Evolutionary conservation across 2,797 vertebrate genomes (phyloP).

Genomic region (Tamandua tetradactyla): DNA sequence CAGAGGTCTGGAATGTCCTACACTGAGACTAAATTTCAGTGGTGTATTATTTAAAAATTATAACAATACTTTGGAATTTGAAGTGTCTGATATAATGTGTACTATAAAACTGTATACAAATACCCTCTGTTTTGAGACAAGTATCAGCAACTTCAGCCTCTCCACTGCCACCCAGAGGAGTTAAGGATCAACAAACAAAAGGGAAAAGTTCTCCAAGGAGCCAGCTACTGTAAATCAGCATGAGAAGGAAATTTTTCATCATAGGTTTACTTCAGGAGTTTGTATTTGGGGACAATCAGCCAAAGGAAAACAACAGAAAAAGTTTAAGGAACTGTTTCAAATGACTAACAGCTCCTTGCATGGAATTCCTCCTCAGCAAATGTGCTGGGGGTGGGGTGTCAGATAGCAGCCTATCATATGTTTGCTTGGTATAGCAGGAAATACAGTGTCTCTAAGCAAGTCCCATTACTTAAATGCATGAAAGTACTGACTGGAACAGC

Average conservation of each 20-base stretch:
- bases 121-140: slow-evolving; percentile 59
- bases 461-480: slow-evolving; percentile 52
- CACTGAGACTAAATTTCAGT: slow-evolving; percentile 72
- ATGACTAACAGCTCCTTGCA: neutral
- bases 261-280: neutral
- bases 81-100: slow-evolving; percentile 59
- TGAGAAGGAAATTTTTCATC: neutral
- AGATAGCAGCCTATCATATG: neutral
- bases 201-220: neutral
- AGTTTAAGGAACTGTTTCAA: neutral
- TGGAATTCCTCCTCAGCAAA: neutral
- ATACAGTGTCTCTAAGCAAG: neutral
- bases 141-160: neutral
- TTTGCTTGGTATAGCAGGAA: slow-evolving; percentile 36
- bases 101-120: slow-evolving; percentile 72
- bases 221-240: neutral
- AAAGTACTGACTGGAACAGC: slow-evolving; percentile 61
- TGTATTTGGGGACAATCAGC: neutral
- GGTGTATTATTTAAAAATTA: slow-evolving; percentile 75
- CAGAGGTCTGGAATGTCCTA: slow-evolving; percentile 83
- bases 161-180: slow-evolving; percentile 73
- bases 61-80: slow-evolving; percentile 81
- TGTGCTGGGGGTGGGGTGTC: neutral
- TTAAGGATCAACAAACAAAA: neutral
- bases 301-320: neutral